Conservation (phyloP, 2,113 vertebrate genomes). For the Tinamus guttatus region DNA sequence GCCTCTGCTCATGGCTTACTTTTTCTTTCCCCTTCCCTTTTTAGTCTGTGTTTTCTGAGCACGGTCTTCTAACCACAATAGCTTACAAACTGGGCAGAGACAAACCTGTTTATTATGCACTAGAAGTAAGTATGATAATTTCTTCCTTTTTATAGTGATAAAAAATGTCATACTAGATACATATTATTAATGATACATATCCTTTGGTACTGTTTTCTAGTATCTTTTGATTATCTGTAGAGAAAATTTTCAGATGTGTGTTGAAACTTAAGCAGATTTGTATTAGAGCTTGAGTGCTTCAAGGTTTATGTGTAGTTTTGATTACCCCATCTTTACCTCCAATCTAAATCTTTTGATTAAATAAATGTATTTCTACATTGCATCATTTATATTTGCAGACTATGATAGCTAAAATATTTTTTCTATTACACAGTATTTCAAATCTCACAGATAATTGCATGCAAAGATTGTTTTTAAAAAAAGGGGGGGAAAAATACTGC, state of each 20-base stretch:
- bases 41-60: conserved; percentile 89
- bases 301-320: not conserved
- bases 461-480: not conserved
- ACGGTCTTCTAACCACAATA: conserved; percentile 93
- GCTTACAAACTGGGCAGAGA: conserved; percentile 92
- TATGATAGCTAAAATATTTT: not conserved
- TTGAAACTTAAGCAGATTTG: not conserved
- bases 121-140: conserved; percentile 83
- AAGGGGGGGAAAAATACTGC: fast-evolving
- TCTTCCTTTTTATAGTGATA: not conserved
- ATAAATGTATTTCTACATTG: not conserved
- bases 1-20: not conserved
- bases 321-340: not conserved
- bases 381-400: not conserved
- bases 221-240: not conserved
- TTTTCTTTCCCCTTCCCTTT: not conserved
- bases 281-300: not conserved
- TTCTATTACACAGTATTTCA: not conserved
- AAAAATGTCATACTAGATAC: no score
- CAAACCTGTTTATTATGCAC: conserved; percentile 86
- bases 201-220: not conserved
- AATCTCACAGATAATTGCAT: not conserved
- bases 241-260: not conserved
- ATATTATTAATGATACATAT: not conserved
- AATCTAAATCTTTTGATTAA: not conserved